Conservation (phyloP, 2,113 vertebrate genomes). For the Prietella phreatophila region DNA sequence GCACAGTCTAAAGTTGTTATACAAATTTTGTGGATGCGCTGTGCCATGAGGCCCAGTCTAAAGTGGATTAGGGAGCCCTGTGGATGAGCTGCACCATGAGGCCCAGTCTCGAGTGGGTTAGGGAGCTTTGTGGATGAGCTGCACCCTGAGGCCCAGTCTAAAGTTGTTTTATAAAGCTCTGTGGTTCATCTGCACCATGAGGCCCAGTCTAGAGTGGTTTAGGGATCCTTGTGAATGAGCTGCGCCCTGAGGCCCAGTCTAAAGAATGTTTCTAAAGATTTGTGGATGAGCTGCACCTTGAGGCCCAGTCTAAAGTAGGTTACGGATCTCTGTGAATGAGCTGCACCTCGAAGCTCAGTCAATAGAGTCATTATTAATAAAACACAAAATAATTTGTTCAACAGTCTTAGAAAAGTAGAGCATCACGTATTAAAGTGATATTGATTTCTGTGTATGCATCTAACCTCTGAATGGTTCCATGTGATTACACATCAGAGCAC, state of each 20-base stretch:
- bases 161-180: background rate
- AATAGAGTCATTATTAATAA: background rate
- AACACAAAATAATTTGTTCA: background rate
- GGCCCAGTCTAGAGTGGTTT: background rate
- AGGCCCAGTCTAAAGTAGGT: background rate
- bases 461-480: background rate
- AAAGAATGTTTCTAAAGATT: background rate
- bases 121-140: background rate
- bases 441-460: background rate
- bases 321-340: background rate
- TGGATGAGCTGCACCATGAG: background rate
- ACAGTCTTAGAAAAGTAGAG: background rate
- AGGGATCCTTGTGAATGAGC: background rate
- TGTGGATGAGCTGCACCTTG: background rate
- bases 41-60: background rate
- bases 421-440: too few species aligned
- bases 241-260: background rate
- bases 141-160: background rate
- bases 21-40: background rate
- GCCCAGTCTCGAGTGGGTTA: background rate
- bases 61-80: background rate
- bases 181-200: background rate
- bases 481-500: slow-evolving; percentile 65
- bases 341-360: background rate
- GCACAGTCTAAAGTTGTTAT: background rate